A percentile compares a stretch with the other conserved stretches of the same genome.
These are phyloP conservation scores for Acanthornis magna DNA, from an alignment of 2,797 vertebrate genomes.

Conservation along the genomic window DNA sequence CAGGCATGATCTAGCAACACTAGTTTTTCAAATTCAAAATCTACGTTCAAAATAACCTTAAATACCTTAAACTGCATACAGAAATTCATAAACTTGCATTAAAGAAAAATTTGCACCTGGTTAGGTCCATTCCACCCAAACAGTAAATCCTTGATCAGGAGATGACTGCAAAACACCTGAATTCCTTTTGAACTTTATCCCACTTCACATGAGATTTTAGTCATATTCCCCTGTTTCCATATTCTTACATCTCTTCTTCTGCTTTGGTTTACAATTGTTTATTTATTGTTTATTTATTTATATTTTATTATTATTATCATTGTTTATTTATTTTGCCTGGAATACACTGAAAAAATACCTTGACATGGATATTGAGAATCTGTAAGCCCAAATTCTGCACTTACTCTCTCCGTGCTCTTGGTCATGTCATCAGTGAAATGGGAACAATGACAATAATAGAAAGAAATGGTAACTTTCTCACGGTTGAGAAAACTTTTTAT, in stretches of 20 bases:
- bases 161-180: background rate
- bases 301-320: too few relatives aligned
- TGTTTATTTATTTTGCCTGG: background rate
- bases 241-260: background rate
- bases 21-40: background rate
- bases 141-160: background rate
- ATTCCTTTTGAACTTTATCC: background rate
- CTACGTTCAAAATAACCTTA: background rate
- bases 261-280: background rate
- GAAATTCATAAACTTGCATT: background rate
- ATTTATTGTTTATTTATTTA: background rate
- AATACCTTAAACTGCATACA: background rate
- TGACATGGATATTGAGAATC: background rate
- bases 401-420: background rate
- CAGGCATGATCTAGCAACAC: fast-evolving
- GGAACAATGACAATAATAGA: background rate
- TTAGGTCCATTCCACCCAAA: background rate
- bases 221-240: background rate
- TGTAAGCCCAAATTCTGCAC: background rate
- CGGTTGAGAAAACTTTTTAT: background rate
- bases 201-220: background rate
- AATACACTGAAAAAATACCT: background rate
- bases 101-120: background rate
- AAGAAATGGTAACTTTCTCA: background rate
- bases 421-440: background rate